Conservation (phyloP, 2,113 vertebrate species). For the Protomyctophum bolini region DNA sequence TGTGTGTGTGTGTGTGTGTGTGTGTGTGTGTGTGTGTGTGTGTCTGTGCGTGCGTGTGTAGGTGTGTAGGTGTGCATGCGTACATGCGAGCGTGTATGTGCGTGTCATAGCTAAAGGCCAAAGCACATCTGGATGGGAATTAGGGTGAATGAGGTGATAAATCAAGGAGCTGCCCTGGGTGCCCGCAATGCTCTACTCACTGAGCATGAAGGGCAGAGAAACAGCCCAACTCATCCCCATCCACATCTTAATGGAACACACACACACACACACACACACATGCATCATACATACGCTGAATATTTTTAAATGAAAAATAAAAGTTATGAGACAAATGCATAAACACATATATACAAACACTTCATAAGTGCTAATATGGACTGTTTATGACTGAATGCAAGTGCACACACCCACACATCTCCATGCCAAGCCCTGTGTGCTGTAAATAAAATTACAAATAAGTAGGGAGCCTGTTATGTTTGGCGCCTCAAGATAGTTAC, state of each 20-base stretch:
- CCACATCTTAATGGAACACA: slow-evolving; percentile 22
- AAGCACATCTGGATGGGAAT: slow-evolving; percentile 78
- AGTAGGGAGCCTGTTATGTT: slow-evolving; percentile 10
- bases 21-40: slow-evolving; percentile 19
- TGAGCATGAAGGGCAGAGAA: slow-evolving; percentile 79
- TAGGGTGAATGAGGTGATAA: slow-evolving; percentile 77
- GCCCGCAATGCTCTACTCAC: slow-evolving; percentile 70
- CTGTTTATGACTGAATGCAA: no score
- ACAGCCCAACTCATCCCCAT: slow-evolving; percentile 58
- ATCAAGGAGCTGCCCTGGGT: slow-evolving; percentile 62
- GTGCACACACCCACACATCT: background rate
- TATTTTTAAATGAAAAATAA: no score
- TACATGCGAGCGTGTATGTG: background rate
- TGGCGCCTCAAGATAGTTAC: slow-evolving; percentile 10
- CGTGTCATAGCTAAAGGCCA: slow-evolving; percentile 59
- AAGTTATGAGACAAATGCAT: no score
- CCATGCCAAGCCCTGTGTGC: background rate
- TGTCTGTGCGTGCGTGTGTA: background rate
- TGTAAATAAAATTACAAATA: slow-evolving; percentile 20
- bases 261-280: background rate
- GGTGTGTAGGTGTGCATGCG: slow-evolving; percentile 23
- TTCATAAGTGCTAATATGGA: no score
- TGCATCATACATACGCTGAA: no score
- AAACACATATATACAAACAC: no score
- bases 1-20: background rate